Percentiles rank a stretch among this genome's conserved stretches.
These are phyloP conservation scores for Callipepla squamata DNA, from an alignment of 2,113 vertebrate species.

Conservation along the genomic window DNA sequence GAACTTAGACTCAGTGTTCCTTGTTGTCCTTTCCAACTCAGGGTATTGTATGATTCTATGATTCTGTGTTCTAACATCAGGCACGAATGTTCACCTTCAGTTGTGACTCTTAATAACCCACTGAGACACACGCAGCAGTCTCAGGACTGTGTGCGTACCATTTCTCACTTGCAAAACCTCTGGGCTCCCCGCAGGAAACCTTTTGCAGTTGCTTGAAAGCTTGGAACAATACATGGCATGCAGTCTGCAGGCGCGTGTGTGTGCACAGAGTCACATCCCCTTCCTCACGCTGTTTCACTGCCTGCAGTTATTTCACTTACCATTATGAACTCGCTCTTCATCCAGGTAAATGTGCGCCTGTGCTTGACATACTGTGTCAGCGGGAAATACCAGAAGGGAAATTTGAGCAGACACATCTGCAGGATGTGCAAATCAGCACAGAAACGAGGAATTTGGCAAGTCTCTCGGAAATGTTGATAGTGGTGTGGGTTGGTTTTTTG, in stretches of 20 bases:
- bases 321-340: not conserved
- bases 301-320: not conserved
- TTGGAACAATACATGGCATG: rapidly evolving
- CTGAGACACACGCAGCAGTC: rapidly evolving
- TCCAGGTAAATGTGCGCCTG: not conserved
- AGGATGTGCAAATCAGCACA: slow-evolving; percentile 63
- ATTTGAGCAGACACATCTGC: slow-evolving; percentile 55
- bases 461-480: slow-evolving; percentile 64
- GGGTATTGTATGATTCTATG: too few relatives aligned
- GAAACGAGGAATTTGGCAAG: slow-evolving; percentile 63
- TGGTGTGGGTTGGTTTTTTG: not conserved
- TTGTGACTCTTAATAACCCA: not conserved
- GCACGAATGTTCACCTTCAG: not conserved
- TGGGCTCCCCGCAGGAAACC: not conserved
- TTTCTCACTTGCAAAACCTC: not conserved
- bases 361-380: not conserved
- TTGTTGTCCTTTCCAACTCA: too few relatives aligned
- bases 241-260: rapidly evolving
- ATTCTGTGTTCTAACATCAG: not conserved
- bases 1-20: too few relatives aligned
- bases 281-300: not conserved
- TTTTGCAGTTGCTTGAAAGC: not conserved
- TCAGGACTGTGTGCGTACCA: not conserved
- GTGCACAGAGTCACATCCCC: not conserved
- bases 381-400: slow-evolving; percentile 38